Conservation (phyloP, 2,113 vertebrate genomes). For the Heterotis niloticus region DNA sequence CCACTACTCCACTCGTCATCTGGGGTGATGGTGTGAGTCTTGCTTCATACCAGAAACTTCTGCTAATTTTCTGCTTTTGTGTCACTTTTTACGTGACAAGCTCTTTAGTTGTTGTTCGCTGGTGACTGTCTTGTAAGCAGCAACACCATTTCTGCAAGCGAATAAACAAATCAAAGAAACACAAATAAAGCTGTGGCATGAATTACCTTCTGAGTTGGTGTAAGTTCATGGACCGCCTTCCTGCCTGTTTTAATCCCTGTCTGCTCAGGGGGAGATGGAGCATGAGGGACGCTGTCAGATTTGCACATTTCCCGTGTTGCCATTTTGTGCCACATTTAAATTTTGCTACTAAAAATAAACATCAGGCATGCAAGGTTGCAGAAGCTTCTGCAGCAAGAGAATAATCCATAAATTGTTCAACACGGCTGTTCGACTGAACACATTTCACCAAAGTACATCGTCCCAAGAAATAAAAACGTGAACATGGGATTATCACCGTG, state of each 20-base stretch:
- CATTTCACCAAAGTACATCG: neutral
- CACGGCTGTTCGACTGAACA: neutral
- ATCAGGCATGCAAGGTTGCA: neutral
- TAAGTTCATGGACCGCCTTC: constrained; percentile 63
- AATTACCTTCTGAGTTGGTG: constrained; percentile 71
- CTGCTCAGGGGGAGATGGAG: constrained; percentile 27
- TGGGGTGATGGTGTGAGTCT: neutral
- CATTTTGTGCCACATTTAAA: neutral
- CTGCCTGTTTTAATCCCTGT: constrained; percentile 67
- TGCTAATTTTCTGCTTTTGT: neutral
- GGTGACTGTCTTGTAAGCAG: constrained; percentile 42
- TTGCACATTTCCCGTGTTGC: neutral
- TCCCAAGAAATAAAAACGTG: neutral
- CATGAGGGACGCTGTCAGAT: neutral
- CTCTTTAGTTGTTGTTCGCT: constrained; percentile 37
- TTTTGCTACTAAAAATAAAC: neutral
- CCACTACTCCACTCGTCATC: neutral
- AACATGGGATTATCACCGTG: neutral
- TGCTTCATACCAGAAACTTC: neutral
- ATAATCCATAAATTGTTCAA: neutral
- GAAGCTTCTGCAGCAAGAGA: neutral
- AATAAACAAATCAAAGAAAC: constrained; percentile 25
- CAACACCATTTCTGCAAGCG: neutral
- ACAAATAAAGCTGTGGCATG: constrained; percentile 68
- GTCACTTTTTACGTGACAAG: constrained; percentile 24